Percentiles rank a stretch among this genome's conserved stretches.
Evolutionary conservation across 2,888 invertebrate genomes (phyloP).

Genomic region (Troides oblongomaculatus): DNA sequence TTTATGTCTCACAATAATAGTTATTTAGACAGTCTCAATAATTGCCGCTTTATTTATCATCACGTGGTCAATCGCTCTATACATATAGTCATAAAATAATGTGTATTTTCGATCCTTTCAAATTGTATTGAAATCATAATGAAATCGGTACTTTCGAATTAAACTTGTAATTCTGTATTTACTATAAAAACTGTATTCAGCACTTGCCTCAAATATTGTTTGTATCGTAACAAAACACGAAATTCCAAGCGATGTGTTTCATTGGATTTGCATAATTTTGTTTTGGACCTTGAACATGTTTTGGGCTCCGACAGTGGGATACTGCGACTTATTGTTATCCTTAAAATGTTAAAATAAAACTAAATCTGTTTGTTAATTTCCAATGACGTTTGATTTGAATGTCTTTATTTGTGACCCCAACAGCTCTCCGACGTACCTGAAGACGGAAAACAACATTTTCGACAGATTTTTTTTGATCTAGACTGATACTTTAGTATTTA

Average conservation of each 20-base stretch:
- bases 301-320: neutral
- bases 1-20: no score
- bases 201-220: neutral
- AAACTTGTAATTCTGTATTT: no score
- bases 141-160: no score
- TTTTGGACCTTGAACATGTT: slow-evolving; percentile 23
- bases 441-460: neutral
- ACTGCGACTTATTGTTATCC: slow-evolving; percentile 8
- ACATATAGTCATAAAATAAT: no score
- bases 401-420: slow-evolving; percentile 4
- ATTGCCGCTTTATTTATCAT: no score
- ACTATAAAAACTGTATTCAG: no score
- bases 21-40: no score
- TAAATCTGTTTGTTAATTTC: neutral
- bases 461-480: no score
- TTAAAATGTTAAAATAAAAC: slow-evolving; percentile 1
- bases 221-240: slow-evolving; percentile 12
- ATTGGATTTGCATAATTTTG: slow-evolving; percentile 19
- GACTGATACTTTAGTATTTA: no score
- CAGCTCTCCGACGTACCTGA: neutral
- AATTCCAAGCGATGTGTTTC: slow-evolving; percentile 11
- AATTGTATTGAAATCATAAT: no score
- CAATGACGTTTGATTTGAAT: slow-evolving; percentile 11
- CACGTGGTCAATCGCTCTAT: no score
- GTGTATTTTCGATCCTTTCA: no score